A percentile compares a stretch with the other conserved stretches of the same genome.
phyloP scores from a whole-genome alignment of 2,797 vertebrate species.

The Linurgus olivaceus region DNA sequence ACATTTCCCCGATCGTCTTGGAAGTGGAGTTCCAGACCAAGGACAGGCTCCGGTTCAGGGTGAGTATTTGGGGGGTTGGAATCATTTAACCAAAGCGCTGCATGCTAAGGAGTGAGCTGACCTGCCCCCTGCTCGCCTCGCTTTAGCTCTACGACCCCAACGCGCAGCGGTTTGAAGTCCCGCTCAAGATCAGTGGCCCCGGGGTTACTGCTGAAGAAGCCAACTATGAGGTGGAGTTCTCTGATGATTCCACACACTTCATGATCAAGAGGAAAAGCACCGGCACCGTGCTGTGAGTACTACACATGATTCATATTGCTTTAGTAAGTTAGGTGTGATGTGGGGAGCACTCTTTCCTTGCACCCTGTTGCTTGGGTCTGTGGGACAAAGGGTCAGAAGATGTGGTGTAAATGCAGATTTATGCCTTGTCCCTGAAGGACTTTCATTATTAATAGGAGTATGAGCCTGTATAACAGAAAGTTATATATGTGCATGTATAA shows the following conservation, averaged over 20 bases:
- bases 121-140: background rate
- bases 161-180: slow-evolving; percentile 49
- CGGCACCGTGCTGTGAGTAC: slow-evolving; percentile 47
- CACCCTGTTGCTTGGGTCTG: background rate
- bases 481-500: background rate
- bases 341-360: background rate
- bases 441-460: background rate
- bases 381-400: background rate
- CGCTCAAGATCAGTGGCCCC: background rate
- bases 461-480: background rate
- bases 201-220: background rate
- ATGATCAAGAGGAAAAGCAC: slow-evolving; percentile 47
- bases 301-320: background rate
- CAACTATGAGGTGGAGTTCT: slow-evolving; percentile 1
- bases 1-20: background rate
- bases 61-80: background rate
- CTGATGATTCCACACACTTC: background rate
- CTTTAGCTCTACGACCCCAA: slow-evolving; percentile 54
- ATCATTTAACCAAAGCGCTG: background rate
- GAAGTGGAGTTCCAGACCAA: slow-evolving; percentile 55
- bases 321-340: background rate
- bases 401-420: background rate
- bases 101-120: background rate
- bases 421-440: background rate
- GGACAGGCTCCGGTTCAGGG: slow-evolving; percentile 52